These are phyloP conservation scores for Datnioides undecimradiatus DNA, from an alignment of 2,113 vertebrate genomes.

Conservation along the genomic window DNA sequence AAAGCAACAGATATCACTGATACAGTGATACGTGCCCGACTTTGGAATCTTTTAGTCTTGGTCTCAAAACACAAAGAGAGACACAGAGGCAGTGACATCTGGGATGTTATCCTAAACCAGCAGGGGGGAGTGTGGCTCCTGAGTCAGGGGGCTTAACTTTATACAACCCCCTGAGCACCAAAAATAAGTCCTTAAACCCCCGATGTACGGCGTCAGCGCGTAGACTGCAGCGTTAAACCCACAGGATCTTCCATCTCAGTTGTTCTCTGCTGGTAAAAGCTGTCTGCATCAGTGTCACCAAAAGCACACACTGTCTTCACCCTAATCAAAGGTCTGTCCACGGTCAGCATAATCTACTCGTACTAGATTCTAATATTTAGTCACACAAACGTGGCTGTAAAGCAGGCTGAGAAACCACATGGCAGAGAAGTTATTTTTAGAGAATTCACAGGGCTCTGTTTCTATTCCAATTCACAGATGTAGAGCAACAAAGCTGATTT, in stretches of 20 bases:
- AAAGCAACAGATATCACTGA: too few species aligned
- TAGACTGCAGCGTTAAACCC: neutral
- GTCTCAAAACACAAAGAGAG: neutral
- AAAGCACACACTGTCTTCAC: neutral
- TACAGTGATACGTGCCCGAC: too few species aligned
- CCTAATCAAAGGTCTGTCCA: neutral
- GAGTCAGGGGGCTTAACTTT: constrained; percentile 22
- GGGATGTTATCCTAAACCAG: constrained; percentile 22
- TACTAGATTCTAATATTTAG: constrained; percentile 16
- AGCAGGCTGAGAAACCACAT: constrained; percentile 3
- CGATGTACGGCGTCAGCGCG: neutral
- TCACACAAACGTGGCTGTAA: constrained; percentile 6
- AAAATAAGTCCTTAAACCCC: constrained; percentile 7
- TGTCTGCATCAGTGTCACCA: neutral
- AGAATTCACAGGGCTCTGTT: neutral
- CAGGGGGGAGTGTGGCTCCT: constrained; percentile 13
- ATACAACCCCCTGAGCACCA: constrained; percentile 7
- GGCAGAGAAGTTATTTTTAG: constrained; percentile 24
- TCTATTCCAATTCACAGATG: constrained; percentile 29
- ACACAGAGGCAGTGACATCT: neutral
- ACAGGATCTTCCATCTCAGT: neutral
- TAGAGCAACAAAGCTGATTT: constrained; percentile 33
- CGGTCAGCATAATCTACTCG: neutral
- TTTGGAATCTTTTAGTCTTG: neutral
- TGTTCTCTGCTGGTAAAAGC: neutral